Conservation (phyloP, 2,888 invertebrate species). For the Anorthoa munda region DNA sequence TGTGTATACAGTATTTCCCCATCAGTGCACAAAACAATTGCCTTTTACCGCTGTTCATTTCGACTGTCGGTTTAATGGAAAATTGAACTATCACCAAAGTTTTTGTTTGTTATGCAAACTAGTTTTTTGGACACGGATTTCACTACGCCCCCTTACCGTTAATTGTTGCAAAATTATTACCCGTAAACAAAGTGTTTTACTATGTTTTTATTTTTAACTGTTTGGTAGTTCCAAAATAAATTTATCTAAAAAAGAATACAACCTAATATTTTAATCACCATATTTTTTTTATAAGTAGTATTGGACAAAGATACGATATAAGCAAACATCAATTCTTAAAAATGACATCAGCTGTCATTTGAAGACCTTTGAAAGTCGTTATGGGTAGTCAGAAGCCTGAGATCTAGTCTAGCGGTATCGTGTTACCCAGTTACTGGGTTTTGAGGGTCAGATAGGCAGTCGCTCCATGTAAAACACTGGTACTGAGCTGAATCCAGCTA, state of each 20-base stretch:
- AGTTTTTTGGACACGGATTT: slow-evolving; percentile 22
- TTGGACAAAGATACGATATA: too few relatives aligned
- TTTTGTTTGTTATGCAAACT: slow-evolving; percentile 42
- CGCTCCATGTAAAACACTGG: too few relatives aligned
- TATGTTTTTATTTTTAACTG: not conserved
- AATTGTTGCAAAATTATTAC: not conserved
- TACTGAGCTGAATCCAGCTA: too few relatives aligned
- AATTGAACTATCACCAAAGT: slow-evolving; percentile 40
- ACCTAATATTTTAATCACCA: too few relatives aligned
- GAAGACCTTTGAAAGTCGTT: not conserved
- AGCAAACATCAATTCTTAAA: too few relatives aligned
- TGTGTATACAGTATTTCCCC: not conserved
- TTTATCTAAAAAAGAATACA: too few relatives aligned
- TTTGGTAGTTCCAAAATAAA: not conserved
- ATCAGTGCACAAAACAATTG: slow-evolving; percentile 20
- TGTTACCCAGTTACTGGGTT: too few relatives aligned
- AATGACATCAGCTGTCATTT: not conserved
- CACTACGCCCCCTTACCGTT: not conserved
- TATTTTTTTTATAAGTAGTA: too few relatives aligned
- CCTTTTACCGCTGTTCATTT: slow-evolving; percentile 31
- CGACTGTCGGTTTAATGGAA: slow-evolving; percentile 24
- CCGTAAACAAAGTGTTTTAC: not conserved
- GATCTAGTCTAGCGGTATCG: too few relatives aligned
- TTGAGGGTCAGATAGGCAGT: too few relatives aligned
- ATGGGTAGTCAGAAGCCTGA: too few relatives aligned